Evolutionary conservation across 1,140 invertebrate species (phyloP).

Genomic region (Aphidius gifuensis): DNA sequence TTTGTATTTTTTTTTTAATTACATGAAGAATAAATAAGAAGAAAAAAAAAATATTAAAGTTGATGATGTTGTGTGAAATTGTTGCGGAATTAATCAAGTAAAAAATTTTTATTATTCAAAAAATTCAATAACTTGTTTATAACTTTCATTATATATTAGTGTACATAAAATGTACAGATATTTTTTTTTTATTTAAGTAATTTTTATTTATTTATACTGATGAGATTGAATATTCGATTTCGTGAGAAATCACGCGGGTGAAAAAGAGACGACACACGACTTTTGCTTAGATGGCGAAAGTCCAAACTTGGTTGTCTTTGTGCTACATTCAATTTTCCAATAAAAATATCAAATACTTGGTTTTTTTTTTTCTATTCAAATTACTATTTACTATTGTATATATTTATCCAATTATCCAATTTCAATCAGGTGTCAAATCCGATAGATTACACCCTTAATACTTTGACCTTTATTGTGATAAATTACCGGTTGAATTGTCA

Average conservation of each 20-base stretch:
- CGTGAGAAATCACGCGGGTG: too few species aligned
- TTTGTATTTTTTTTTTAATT: not conserved
- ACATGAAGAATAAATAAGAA: not conserved
- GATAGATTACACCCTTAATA: too few species aligned
- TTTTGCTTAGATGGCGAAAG: conserved; percentile 12
- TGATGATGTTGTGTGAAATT: not conserved
- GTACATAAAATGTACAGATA: conserved; percentile 4
- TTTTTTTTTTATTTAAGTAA: not conserved
- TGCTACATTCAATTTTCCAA: not conserved
- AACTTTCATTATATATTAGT: conserved; percentile 11
- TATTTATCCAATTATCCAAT: too few species aligned
- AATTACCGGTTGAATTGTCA: too few species aligned
- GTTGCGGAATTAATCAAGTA: not conserved
- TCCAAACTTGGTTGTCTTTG: not conserved
- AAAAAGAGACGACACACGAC: too few species aligned
- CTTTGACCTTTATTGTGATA: too few species aligned
- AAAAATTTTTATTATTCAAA: not conserved
- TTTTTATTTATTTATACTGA: too few species aligned
- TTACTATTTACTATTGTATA: too few species aligned
- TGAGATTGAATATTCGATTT: not conserved
- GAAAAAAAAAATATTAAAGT: too few species aligned
- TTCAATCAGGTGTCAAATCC: too few species aligned
- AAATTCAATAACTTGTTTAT: not conserved
- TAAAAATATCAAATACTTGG: too few species aligned
- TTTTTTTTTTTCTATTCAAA: too few species aligned